Evolutionary conservation across 2,888 invertebrate species (phyloP), one percentile per base, ranked within the genome.

Genomic region (Cataglyphis cursor): DNA sequence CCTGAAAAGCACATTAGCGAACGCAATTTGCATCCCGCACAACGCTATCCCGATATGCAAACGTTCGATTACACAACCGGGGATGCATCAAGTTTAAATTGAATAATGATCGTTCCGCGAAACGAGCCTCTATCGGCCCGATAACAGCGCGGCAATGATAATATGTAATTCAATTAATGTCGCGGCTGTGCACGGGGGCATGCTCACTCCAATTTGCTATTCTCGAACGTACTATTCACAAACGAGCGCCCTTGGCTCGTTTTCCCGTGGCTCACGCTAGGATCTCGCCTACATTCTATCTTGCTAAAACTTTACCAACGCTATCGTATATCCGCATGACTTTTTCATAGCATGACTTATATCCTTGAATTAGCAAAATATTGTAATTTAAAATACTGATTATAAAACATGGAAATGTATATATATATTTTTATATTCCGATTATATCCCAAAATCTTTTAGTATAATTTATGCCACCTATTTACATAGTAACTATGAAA

Each of bases 121-220:
- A 91, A 91, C 84, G 88, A 83, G 87, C 82, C 88, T 87, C 85
- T 86, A 80, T 88, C 84, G 91, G 91, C 68, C 83, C 86, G 87
- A 90, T 92, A 90, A 90, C 88, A 83, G 66, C 75, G 72, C 65
- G 31, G 65, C 72, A 85, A 89, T 89, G 89, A 90, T 91, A 89
- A 91, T 91, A 90, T 87, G 90, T 89, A 91, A 91, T 91, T 91
- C 86, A 88, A 91, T 90, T 91, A 90, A 88, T 87, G 86, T 82
- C 74, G 81, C 86, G 54, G 61, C 21, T 35, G 81, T 76, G 81
- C 88, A 73, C 85, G 82, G 83, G 84, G 85, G 86, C 78, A 82
- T 76, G 78, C 73, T 75, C 74, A 75, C 65, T 66, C 81, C 73
- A 88, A 86, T 88, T 85, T 64, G 61, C 41, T 70, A 24, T 64